phyloP scores from a whole-genome alignment of 2,113 vertebrate species.

The Hydrochoerus hydrochaeris region DNA sequence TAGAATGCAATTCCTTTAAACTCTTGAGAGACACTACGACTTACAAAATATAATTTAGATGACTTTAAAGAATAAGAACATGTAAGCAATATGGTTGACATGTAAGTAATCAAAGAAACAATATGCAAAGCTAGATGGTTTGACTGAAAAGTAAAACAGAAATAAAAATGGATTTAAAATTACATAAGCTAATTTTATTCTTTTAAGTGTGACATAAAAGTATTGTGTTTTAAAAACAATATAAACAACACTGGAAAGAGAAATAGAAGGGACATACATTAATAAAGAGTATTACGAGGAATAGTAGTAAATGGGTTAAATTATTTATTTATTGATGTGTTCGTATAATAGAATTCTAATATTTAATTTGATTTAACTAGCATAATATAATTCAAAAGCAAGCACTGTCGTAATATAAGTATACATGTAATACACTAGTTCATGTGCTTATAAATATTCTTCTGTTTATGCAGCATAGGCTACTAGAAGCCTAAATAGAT shows the following conservation, averaged over 20 bases:
- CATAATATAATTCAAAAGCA: neutral
- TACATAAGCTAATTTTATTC: neutral
- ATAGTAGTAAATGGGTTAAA: neutral
- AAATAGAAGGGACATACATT: neutral
- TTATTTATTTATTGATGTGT: neutral
- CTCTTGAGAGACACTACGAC: neutral
- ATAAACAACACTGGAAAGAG: neutral
- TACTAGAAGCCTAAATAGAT: neutral
- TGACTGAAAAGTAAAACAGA: neutral
- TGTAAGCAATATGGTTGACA: neutral
- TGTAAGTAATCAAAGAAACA: neutral
- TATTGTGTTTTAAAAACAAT: neutral
- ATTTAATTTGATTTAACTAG: neutral
- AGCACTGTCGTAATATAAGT: neutral
- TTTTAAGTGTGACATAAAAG: neutral
- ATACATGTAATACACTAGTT: neutral
- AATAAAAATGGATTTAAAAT: neutral
- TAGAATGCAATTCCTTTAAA: neutral
- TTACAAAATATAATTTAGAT: neutral
- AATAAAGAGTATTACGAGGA: neutral
- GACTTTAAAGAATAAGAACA: neutral
- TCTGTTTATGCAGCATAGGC: neutral
- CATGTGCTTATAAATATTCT: neutral
- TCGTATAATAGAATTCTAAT: neutral
- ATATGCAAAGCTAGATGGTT: neutral